Evolutionary conservation across 1,140 invertebrate species (phyloP), one percentile per base, ranked within the genome.

Genomic region (Maconellicoccus hirsutus): DNA sequence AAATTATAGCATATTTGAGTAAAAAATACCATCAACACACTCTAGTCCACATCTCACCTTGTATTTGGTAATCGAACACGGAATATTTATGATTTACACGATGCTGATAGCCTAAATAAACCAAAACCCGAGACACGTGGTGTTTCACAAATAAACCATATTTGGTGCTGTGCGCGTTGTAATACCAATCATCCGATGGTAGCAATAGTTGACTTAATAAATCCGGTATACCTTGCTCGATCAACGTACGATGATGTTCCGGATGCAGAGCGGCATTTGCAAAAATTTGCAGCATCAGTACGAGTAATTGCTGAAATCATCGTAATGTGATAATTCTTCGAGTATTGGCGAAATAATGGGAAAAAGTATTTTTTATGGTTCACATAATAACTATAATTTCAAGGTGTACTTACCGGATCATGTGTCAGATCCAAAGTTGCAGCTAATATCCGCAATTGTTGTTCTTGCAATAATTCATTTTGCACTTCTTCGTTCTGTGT

Each of bases 131-230:
- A 1, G 87, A 86, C 0, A 87, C 87, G 75, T 89, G 86, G 77
- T 88, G 86, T 76, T 89, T 89, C 27, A 89, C 87, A 76, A 83
- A 89, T 69, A 83, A 82, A 21, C 86, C 86, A 77, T 87, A 88
- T 74, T 86, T 85, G 38, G 87, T 89, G 73, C 83, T 86, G 76
- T 89, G 86, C 77, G 88, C 88, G 42, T 87, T 89, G 79, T 89
- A 89, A 79, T 88, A 89, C 85, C 86, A 88, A 76, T 89, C 87
- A 77, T 89, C 87, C 0, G 86, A 87, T 6, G 87, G 87, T 61
- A 89, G 78, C 33, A 89, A 80, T 21, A 89, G 80, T 77, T 89
- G 87, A 73, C 86, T 86, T 14, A 89, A 77, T 72, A 82, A 83
- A 75, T 88, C 86, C 1, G 86, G 83, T 29, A 89, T 80, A 72